Conservation (phyloP, 1,140 invertebrate species). For the Zaprionus nigranus region DNA sequence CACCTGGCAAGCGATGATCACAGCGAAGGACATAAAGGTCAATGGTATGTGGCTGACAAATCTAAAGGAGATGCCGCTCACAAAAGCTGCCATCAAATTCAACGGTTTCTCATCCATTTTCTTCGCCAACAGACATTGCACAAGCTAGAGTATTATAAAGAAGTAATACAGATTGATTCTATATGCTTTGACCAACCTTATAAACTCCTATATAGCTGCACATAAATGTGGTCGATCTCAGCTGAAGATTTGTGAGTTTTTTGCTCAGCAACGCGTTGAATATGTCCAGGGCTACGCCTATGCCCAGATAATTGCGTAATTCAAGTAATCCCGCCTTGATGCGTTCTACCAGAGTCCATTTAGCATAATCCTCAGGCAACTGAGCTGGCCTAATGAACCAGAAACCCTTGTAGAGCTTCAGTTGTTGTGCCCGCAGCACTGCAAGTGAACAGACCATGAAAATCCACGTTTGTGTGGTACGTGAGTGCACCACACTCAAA, state of each 20-base stretch:
- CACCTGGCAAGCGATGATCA: slow-evolving; percentile 54
- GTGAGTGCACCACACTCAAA: slow-evolving; percentile 40
- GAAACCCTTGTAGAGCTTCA: slow-evolving; percentile 42
- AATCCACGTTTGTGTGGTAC: slow-evolving; percentile 40
- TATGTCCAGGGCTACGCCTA: slow-evolving; percentile 50
- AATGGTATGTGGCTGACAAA: slow-evolving; percentile 32
- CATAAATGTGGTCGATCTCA: slow-evolving; percentile 53
- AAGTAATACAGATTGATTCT: neutral
- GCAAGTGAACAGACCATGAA: slow-evolving; percentile 58
- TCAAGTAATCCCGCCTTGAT: slow-evolving; percentile 27
- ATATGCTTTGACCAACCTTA: slow-evolving; percentile 23
- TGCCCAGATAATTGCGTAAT: slow-evolving; percentile 43
- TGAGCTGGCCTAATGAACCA: slow-evolving; percentile 58
- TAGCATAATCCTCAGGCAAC: slow-evolving; percentile 23
- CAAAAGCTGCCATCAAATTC: slow-evolving; percentile 49
- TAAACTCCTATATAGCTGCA: slow-evolving; percentile 48
- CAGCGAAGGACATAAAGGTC: slow-evolving; percentile 51
- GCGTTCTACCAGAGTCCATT: slow-evolving; percentile 15
- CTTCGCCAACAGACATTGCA: slow-evolving; percentile 34
- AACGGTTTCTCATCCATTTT: neutral
- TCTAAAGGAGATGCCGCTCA: slow-evolving; percentile 43
- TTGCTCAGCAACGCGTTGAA: slow-evolving; percentile 23
- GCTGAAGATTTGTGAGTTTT: slow-evolving; percentile 5
- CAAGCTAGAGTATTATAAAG: slow-evolving; percentile 7
- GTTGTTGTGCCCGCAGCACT: slow-evolving; percentile 47